phyloP scores from a whole-genome alignment of 2,888 invertebrate species.

The Drosophila mayaguana region DNA sequence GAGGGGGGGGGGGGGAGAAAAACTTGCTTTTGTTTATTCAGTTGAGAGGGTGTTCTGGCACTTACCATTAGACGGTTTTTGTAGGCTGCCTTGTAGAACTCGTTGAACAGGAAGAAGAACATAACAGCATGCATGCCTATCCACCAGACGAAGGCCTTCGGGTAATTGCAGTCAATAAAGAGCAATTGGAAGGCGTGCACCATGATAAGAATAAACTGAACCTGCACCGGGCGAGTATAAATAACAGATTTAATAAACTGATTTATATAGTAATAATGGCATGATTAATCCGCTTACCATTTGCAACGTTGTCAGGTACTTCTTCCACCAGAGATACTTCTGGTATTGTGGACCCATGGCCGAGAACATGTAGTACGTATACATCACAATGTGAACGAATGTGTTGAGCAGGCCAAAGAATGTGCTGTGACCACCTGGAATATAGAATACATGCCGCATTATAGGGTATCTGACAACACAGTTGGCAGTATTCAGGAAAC shows the following conservation, averaged over 20 bases:
- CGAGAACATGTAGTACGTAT: slow-evolving; percentile 95
- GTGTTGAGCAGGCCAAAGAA: slow-evolving; percentile 98
- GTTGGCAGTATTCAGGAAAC: slow-evolving; percentile 37
- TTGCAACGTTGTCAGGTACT: slow-evolving; percentile 95
- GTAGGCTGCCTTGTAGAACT: slow-evolving; percentile 96
- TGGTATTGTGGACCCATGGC: slow-evolving; percentile 95
- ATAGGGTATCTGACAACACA: neutral
- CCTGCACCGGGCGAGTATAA: slow-evolving; percentile 86
- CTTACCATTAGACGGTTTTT: slow-evolving; percentile 84
- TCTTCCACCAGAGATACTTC: slow-evolving; percentile 98
- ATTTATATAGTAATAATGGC: no score
- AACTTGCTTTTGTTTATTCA: neutral
- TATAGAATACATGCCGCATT: neutral
- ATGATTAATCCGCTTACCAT: slow-evolving; percentile 87
- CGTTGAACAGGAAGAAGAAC: slow-evolving; percentile 97
- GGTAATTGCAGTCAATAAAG: slow-evolving; percentile 96
- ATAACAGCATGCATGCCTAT: slow-evolving; percentile 97
- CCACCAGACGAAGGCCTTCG: slow-evolving; percentile 97
- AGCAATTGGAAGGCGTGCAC: slow-evolving; percentile 96
- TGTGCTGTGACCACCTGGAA: slow-evolving; percentile 94
- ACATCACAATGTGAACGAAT: slow-evolving; percentile 99
- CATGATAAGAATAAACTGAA: slow-evolving; percentile 96
- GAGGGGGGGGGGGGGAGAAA: no score
- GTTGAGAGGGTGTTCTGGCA: slow-evolving; percentile 19
- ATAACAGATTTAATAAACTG: neutral